A percentile compares a stretch with the other conserved stretches of the same genome.
Conservation (phyloP, 2,888 invertebrate genomes). For the Pammene fasciana region DNA sequence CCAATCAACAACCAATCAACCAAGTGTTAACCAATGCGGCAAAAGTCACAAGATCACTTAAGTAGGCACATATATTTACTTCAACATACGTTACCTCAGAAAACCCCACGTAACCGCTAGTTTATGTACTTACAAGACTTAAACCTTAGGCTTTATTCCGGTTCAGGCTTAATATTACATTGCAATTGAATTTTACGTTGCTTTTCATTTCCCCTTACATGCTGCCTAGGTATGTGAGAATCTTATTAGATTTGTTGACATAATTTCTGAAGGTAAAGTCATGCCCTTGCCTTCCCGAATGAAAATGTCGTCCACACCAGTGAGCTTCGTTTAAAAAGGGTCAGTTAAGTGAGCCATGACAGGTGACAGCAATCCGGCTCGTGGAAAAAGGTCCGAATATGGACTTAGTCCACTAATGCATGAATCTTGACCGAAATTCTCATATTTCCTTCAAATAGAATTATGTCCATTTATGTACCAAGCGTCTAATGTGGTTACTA, state of each 20-base stretch:
- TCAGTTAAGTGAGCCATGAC: constrained; percentile 20
- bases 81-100: not conserved
- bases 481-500: too few species aligned
- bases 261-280: not conserved
- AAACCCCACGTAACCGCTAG: not conserved
- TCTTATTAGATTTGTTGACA: not conserved
- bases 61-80: too few species aligned
- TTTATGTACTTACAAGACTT: constrained; percentile 13
- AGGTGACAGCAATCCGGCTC: constrained; percentile 6
- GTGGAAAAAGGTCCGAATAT: not conserved
- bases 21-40: too few species aligned
- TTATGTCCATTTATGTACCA: not conserved
- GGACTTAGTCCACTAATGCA: constrained; percentile 1
- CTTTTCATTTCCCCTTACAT: not conserved
- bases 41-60: too few species aligned
- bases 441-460: not conserved
- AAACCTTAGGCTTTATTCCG: not conserved
- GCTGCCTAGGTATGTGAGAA: not conserved
- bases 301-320: constrained; percentile 13
- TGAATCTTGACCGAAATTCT: constrained; percentile 3
- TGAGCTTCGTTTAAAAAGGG: constrained; percentile 15
- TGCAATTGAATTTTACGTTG: not conserved
- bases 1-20: too few species aligned
- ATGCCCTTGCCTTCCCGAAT: not conserved
- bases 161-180: not conserved